Evolutionary conservation across 2,797 vertebrate genomes (phyloP).

Genomic region (Typhlichthys eigenmanni): DNA sequence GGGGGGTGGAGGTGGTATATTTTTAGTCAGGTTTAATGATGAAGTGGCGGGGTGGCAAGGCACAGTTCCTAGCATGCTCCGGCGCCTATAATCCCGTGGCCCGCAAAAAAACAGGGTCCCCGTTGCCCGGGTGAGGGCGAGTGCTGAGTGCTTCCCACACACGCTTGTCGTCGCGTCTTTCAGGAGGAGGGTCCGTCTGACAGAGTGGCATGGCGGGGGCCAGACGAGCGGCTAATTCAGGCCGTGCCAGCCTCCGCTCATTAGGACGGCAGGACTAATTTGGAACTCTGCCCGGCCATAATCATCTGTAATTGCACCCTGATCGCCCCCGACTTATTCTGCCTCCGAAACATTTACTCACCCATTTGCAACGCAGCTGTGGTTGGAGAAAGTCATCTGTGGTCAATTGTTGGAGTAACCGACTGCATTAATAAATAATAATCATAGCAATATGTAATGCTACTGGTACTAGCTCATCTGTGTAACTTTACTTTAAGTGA

Average conservation of each 20-base stretch:
- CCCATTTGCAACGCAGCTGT: slow-evolving; percentile 20
- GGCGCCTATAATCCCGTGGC: slow-evolving; percentile 48
- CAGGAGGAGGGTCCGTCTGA: slow-evolving; percentile 61
- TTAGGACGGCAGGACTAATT: slow-evolving; percentile 62
- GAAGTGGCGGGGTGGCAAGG: slow-evolving; percentile 45
- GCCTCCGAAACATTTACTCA: slow-evolving; percentile 36
- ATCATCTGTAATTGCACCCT: slow-evolving; percentile 72
- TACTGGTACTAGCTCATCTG: no score
- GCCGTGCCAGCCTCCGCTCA: slow-evolving; percentile 51
- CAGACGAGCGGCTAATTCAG: slow-evolving; percentile 56
- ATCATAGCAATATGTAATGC: no score
- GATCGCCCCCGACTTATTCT: slow-evolving; percentile 42
- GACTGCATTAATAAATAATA: no score
- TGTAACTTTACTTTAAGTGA: no score
- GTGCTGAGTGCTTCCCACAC: no score
- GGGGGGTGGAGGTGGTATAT: slow-evolving; percentile 56
- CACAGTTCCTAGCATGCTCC: slow-evolving; percentile 37
- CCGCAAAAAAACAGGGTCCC: slow-evolving; percentile 34
- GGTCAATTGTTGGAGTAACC: not conserved
- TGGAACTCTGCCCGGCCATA: slow-evolving; percentile 46
- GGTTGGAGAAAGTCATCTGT: slow-evolving; percentile 1
- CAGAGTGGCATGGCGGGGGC: slow-evolving; percentile 53
- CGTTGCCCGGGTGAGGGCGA: slow-evolving; percentile 35
- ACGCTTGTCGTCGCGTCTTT: slow-evolving; percentile 43
- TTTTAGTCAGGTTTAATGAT: slow-evolving; percentile 69